Evolutionary conservation across 2,113 vertebrate genomes (phyloP).

Genomic region (Carassius gibelio): DNA sequence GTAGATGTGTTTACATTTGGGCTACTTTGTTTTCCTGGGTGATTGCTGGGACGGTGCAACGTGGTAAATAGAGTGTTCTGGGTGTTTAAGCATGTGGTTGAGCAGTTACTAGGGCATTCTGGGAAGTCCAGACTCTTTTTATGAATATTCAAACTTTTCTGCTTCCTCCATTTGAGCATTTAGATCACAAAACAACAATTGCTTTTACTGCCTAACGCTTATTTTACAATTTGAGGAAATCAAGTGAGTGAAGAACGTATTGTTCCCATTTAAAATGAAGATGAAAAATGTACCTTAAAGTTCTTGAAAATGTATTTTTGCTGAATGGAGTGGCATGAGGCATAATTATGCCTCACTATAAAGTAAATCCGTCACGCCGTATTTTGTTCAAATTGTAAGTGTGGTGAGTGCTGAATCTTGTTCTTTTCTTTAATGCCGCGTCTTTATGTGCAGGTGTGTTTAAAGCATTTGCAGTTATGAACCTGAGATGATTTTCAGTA

Average conservation of each 20-base stretch:
- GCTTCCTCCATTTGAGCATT: background rate
- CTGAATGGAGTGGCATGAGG: background rate
- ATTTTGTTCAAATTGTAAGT: conserved; percentile 14
- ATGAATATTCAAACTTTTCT: background rate
- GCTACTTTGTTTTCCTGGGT: background rate
- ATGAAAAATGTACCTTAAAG: background rate
- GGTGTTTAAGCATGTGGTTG: no score
- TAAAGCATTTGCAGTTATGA: background rate
- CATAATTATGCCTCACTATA: background rate
- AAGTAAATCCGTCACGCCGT: background rate
- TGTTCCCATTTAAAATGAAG: no score
- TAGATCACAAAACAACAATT: background rate
- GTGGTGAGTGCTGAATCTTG: background rate
- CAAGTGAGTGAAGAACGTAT: background rate
- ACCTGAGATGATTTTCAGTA: background rate
- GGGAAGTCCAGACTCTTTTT: no score
- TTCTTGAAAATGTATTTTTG: background rate
- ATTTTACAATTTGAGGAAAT: background rate
- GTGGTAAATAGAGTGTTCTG: background rate
- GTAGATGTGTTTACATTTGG: background rate
- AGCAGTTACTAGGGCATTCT: no score
- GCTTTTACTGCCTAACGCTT: background rate
- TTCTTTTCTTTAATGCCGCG: background rate
- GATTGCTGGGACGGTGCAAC: background rate
- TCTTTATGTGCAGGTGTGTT: background rate